Base-by-base conservation (phyloP, 1,140 invertebrate genomes). In the Sarcophaga bullata region DNA sequence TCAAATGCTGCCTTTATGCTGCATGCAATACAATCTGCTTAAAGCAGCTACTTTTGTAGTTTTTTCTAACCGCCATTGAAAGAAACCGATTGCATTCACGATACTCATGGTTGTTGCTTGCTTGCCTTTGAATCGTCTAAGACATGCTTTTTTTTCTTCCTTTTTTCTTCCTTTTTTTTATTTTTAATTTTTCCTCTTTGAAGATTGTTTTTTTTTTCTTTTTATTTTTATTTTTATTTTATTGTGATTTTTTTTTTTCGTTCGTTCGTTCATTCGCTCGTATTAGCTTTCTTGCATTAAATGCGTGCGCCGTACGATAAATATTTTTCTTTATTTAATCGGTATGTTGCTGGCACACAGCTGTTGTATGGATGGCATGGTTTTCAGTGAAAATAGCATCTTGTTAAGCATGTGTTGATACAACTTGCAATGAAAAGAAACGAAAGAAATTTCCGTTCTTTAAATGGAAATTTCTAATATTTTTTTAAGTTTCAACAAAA, bases 141-240 rank as follows among this genome's bases (percentile, higher is more conserved):
- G 54, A 58, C 54, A 15, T 58, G 11, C 5, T n/a, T 58, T 58
- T 58, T 13, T 15, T 58, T n/a, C 11, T n/a, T n/a, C 5, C 10
- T 58, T 15, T 58, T 13, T 58, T 58, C 15, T 15, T 15, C 8
- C 13, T 58, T 58, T 58, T 58, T 58, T 6, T 11, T 58, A 15
- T 58, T n/a, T 13, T 58, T 3, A 9, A 1, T 13, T 68, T 68
- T 62, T 1, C n/a, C 7, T 68, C 13, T 68, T 68, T 25, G 10
- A 68, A 68, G n/a, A 19, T 19, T 5, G 8, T 68, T 5, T 15
- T n/a, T n/a, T n/a, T n/a, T n/a, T n/a, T n/a, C n/a, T n/a, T n/a
- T n/a, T n/a, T 68, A 15, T 68, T 68, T 68, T 68, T 68, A 68
- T 68, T 68, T 37, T 68, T 17, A 68, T 68, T 68, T 68, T 68